Evolutionary conservation across 2,113 vertebrate species (phyloP), one percentile per base, ranked within the genome.

Genomic region (Chaetura pelagica): DNA sequence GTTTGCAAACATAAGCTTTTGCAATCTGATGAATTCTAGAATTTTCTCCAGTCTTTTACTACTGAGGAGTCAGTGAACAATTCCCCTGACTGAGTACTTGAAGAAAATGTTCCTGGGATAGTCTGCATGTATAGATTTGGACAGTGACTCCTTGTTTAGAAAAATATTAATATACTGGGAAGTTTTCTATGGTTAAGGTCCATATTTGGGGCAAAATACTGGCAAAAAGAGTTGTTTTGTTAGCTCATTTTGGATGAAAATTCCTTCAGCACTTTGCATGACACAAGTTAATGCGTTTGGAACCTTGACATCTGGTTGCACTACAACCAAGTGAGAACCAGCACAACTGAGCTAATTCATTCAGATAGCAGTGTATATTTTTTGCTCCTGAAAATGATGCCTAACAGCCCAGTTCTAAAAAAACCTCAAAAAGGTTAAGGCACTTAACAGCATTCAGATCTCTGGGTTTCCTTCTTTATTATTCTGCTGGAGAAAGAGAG

Each of bases 311-410:
- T 89, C 57, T 94, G 75, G 67, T 90, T 86, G 59, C 76, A 77
- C 64, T 89, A 71, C 58, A 94, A 74, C 61, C 75, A 93, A 94
- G 94, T 89, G 80, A 93, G 77, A 94, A 91, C 69, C 94, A 94
- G 26, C 79, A 82, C 84, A 94, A 89, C 73, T 11, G 66, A 92
- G 69, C 44, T 91, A 87, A 84, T 84, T 94, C 64, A 77, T 84
- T 93, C 93, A 89, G 79, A 86, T 92, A 93, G 88, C 86, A 88
- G 85, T 77, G 90, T 81, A 87, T 96, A 94, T 95, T 96, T 97
- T 97, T 96, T 94, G 23, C 78, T 95, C 72, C 83, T 93, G 59
- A 92, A 92, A 85, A 86, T 44, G n/a, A 67, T 74, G 59, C 61
- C 75, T 83, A 92, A 52, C 90, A 89, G 64, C 66, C 57, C 64